phyloP scores from a whole-genome alignment of 2,888 invertebrate genomes.

The Drosophila silvestris region DNA sequence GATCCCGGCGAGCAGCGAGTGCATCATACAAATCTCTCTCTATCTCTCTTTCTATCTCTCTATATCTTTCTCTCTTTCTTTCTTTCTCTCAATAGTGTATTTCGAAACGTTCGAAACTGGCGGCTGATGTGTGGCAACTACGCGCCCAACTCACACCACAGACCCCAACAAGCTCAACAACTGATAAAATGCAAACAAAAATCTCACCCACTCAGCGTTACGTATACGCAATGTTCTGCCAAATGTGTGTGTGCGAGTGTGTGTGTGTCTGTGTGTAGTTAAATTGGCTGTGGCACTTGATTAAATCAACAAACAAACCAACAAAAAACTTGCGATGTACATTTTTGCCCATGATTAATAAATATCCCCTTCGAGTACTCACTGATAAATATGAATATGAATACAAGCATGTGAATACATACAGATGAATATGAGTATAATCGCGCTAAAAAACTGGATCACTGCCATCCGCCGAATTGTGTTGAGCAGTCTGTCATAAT shows the following conservation, averaged over 20 bases:
- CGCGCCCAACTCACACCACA: constrained; percentile 72
- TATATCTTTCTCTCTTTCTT: neutral
- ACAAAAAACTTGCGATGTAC: constrained; percentile 61
- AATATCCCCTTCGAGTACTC: constrained; percentile 30
- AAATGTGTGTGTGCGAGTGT: constrained; percentile 3
- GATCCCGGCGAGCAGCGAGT: constrained; percentile 47
- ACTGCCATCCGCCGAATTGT: constrained; percentile 43
- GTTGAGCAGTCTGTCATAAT: constrained; percentile 63
- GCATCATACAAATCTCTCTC: constrained; percentile 49
- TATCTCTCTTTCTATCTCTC: neutral
- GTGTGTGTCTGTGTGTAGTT: constrained; percentile 33
- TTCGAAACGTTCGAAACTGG: constrained; percentile 28
- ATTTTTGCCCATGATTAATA: constrained; percentile 56
- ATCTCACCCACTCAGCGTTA: constrained; percentile 46
- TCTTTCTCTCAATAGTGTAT: constrained; percentile 1
- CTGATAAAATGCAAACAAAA: constrained; percentile 10
- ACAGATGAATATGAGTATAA: constrained; percentile 5
- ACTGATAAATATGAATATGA: constrained; percentile 19
- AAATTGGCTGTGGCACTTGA: constrained; percentile 71
- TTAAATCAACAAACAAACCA: constrained; percentile 70
- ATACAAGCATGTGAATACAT: constrained; percentile 6
- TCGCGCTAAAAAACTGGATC: constrained; percentile 7
- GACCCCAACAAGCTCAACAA: constrained; percentile 23
- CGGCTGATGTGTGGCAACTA: constrained; percentile 68
- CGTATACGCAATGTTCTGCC: constrained; percentile 70